These are phyloP conservation scores for Eidolon helvum DNA, from an alignment of 2,113 vertebrate species.

Conservation along the genomic window DNA sequence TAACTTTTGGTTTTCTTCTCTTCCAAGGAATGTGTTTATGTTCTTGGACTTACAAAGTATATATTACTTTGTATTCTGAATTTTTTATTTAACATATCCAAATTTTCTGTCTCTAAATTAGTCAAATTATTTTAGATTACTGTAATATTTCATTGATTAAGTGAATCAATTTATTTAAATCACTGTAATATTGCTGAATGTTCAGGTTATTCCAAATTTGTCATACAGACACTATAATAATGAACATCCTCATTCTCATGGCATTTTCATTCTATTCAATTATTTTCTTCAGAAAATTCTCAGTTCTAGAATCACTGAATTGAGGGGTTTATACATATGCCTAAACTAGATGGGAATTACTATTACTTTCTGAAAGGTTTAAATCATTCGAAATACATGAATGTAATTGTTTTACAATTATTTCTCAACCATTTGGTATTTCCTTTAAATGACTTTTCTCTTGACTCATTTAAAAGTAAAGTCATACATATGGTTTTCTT, in stretches of 20 bases:
- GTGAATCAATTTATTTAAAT: not conserved
- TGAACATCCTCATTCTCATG: not conserved
- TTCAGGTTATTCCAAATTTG: not conserved
- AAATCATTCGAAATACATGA: not conserved
- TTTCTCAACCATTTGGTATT: slow-evolving; percentile 10
- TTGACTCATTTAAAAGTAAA: not conserved
- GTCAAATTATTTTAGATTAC: not conserved
- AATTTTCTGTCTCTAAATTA: not conserved
- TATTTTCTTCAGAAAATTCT: slow-evolving; percentile 13
- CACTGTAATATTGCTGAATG: not conserved
- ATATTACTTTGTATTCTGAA: not conserved
- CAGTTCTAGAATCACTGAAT: not conserved
- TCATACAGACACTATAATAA: not conserved
- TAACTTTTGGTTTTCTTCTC: not conserved
- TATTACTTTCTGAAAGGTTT: not conserved
- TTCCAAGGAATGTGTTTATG: not conserved
- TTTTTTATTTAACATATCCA: not conserved
- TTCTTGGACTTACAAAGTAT: not conserved
- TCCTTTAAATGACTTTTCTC: not conserved
- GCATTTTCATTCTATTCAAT: not conserved
- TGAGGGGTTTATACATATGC: not conserved
- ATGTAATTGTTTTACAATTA: not conserved
- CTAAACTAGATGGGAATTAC: not conserved
- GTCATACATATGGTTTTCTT: not conserved
- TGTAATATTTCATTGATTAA: not conserved